phyloP scores from a whole-genome alignment of 2,113 vertebrate genomes.

The Sinocyclocheilus grahami region DNA sequence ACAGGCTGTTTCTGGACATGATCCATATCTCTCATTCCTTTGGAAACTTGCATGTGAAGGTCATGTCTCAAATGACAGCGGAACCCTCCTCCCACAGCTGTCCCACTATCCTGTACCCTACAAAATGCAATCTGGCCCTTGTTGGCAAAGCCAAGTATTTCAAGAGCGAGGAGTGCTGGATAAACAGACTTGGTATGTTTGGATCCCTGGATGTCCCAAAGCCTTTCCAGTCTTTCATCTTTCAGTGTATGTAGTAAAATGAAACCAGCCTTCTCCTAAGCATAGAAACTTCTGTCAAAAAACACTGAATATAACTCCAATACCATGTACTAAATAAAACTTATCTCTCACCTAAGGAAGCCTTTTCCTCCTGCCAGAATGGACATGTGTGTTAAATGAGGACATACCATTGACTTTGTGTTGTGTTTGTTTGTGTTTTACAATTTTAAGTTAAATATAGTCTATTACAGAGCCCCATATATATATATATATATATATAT shows the following conservation, averaged over 20 bases:
- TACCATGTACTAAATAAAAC: background rate
- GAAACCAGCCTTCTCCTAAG: background rate
- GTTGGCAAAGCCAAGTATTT: slow-evolving; percentile 42
- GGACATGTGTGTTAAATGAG: background rate
- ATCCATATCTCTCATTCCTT: slow-evolving; percentile 37
- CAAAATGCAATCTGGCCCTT: slow-evolving; percentile 10
- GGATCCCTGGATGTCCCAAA: slow-evolving; percentile 18
- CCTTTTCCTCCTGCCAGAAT: background rate
- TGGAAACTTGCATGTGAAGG: slow-evolving; percentile 51
- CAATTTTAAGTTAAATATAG: background rate
- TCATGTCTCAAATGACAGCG: slow-evolving; percentile 54
- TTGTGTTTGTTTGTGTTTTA: background rate
- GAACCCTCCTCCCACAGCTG: slow-evolving; percentile 54
- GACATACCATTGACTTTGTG: background rate
- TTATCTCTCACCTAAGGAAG: background rate
- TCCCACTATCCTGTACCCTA: slow-evolving; percentile 58
- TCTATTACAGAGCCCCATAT: background rate
- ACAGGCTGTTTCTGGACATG: slow-evolving; percentile 15
- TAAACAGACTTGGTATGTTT: slow-evolving; percentile 21
- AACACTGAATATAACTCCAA: background rate
- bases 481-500: too few relatives aligned
- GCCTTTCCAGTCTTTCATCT: background rate
- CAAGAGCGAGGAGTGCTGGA: slow-evolving; percentile 19
- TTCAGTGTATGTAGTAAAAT: background rate
- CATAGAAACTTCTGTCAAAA: background rate